Conservation (phyloP, 2,888 invertebrate species). For the Andrena camellia region DNA sequence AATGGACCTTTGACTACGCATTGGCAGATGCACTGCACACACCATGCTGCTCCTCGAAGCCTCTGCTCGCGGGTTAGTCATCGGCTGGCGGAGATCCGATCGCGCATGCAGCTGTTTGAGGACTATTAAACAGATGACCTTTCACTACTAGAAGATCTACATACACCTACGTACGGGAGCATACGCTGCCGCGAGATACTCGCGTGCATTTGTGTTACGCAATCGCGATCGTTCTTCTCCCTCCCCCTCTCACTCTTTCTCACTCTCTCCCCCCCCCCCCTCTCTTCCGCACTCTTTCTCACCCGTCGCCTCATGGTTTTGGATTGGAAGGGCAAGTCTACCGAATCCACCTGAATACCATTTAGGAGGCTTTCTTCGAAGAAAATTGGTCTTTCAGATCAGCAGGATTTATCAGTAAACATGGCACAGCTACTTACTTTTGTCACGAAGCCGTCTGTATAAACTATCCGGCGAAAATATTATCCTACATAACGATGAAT, state of each 20-base stretch:
- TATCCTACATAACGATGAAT: too few species aligned
- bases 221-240: constrained; percentile 56
- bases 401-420: too few species aligned
- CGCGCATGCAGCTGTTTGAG: constrained; percentile 63
- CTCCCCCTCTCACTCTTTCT: constrained; percentile 39
- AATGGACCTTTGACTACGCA: constrained; percentile 66
- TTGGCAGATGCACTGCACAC: constrained; percentile 55
- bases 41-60: constrained; percentile 14
- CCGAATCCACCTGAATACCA: background rate
- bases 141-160: constrained; percentile 72
- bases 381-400: too few species aligned
- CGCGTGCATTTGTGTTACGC: constrained; percentile 70
- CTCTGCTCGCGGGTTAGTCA: constrained; percentile 58
- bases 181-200: constrained; percentile 53
- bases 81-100: constrained; percentile 64
- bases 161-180: constrained; percentile 63
- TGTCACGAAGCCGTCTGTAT: too few species aligned
- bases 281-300: constrained; percentile 6
- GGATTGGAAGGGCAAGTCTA: constrained; percentile 51
- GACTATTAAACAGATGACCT: constrained; percentile 73
- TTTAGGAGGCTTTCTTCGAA: background rate
- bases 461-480: too few species aligned
- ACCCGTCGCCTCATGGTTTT: constrained; percentile 38
- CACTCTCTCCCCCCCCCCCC: constrained; percentile 31
- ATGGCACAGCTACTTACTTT: too few species aligned